Base-by-base conservation (phyloP, 2,113 vertebrate species). In the Corythaixoides concolor region DNA sequence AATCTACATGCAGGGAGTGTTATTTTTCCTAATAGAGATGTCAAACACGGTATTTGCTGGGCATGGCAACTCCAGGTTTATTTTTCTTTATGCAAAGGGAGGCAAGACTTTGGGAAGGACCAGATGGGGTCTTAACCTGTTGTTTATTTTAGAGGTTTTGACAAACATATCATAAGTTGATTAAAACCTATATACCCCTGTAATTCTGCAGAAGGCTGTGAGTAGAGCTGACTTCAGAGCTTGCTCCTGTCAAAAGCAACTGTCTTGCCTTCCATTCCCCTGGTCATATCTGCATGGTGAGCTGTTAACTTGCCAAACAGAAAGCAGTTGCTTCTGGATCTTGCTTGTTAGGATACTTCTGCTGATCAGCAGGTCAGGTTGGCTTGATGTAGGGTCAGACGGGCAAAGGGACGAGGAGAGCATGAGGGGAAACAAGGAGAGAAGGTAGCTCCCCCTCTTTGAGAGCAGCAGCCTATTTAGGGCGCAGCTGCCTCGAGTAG, bases 151-250 rank as follows among this genome's bases (percentile, higher is more conserved):
- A 41, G 60, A 39, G 15, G 26, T n/a, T 85, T 85, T 59, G 37
- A 17, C 37, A 52, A 50, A 43, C 23, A 3, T 22, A 5, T 32
- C 1, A 1, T 6, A 23, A 60, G 17, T n/a, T 7, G 32, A 17
- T 78, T 9, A 86, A 83, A 67, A 60, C 12, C 18, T 59, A 0
- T 13, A 6, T n/a, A 5, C 62, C 35, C 32, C 11, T 79, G 43
- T 19, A 37, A 63, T 45, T 74, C 39, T 49, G 15, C 3, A 3
- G 37, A 45, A 37, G 41, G 8, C 27, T 77, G 43, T 37, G 70
- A 66, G 69, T 43, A 76, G 50, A 64, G 67, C 37, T 86, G 70
- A 53, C 52, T 82, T 72, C 45, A 35, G 64, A 60, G 58, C 59
- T 55, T 67, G 23, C 13, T 72, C 7, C 56, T 58, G 27, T 82